Evolutionary conservation across 2,888 invertebrate genomes (phyloP), one percentile per base, ranked within the genome.

Genomic region (Hypolimnas misippus): DNA sequence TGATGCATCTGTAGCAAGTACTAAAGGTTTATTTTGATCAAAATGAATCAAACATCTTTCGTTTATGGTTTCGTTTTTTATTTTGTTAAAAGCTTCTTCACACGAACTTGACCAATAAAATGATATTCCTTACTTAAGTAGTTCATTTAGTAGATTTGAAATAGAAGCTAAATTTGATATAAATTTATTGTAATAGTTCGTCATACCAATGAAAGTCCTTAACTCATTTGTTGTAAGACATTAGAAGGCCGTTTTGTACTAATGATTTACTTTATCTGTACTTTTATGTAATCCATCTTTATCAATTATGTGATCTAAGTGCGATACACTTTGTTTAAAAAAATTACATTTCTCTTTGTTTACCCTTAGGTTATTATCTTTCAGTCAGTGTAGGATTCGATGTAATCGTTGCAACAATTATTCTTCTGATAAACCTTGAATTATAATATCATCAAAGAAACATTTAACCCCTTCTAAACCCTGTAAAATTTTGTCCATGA

Each of bases 381-480:
- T 33, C 12, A 57, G 19, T 57, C 49, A 46, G 21, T 57, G 10
- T 33, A 49, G 29, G 1, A 57, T 7, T n/a, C 3, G 4, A 12
- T 38, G 12, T n/a, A 38, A 14, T 38, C 38, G 12, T 3, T 38
- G 38, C 12, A 59, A 17, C 21, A 65, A 57, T 55, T 67, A 19
- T 42, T 40, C 44, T 35, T 62, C 62, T 35, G 63, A 69, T 10
- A 17, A 50, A 33, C 75, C 73, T 57, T 73, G 69, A 42, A 77
- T 33, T 10, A 62, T 59, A n/a, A 67, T 65, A 58, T 81, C 78
- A 57, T 79, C 76, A 33, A 77, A 78, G 65, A 79, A 79, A 66
- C 75, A 76, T 0, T 66, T 67, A n/a, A 70, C 71, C 0, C 74
- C 76, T 14, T 25, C 25, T 5, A 25, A 25, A 25, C 25, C 73